Base-by-base conservation (phyloP, 2,888 invertebrate species). In the Anoplius nigerrimus region DNA sequence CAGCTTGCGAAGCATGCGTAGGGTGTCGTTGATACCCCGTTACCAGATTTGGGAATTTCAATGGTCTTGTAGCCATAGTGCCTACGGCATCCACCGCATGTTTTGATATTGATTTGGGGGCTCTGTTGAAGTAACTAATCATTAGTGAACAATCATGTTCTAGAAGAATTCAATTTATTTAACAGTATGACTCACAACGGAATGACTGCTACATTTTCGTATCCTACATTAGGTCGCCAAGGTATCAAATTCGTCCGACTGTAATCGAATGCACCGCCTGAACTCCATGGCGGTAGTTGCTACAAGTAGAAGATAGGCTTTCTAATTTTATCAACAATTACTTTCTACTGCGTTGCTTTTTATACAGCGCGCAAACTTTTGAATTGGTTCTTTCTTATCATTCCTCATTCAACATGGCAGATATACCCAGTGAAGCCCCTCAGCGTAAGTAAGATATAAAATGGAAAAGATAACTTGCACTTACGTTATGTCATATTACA, bases 11-110 rank as follows among this genome's bases (percentile, higher is more conserved):
- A 0, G 95, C 95, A 87, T 95, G 95, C 70, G 93, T 93, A 2
- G 95, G 94, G 90, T 95, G 95, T 43, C 94, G 92, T 86, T 95
- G 95, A 88, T 95, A 95, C 3, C 95, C 95, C 0, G 94, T 95
- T 66, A 95, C 94, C 79, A 96, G 88, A 90, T 95, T 95, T 15
- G 95, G 95, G 87, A 95, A 96, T 76, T 93, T 93, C 70, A 95
- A 89, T 0, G 95, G 94, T 81, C 94, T 93, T 0, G 94, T 93
- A 13, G 93, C 92, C 94, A 94, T 94, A 66, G 92, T 92, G 85
- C 92, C 92, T 84, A 93, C 93, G 0, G 94, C 93, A 85, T 95
- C 94, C 61, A 94, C 92, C 88, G 94, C 89, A 66, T 94, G 93
- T 87, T 93, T 95, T 8, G 94, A 94, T 69, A 94, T 92, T 22